phyloP scores from a whole-genome alignment of 1,140 invertebrate genomes.

The Antheraea mylitta region DNA sequence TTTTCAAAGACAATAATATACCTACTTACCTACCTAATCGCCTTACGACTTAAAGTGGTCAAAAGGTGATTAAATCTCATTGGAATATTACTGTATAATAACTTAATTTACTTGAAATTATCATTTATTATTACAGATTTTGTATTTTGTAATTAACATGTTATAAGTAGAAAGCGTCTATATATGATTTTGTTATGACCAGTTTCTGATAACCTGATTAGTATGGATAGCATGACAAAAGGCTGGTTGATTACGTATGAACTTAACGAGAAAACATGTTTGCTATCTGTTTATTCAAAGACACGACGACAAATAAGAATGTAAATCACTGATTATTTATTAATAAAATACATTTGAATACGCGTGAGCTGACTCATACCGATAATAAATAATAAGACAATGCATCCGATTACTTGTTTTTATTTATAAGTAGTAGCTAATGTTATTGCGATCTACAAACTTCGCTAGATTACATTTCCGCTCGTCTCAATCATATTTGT shows the following conservation, averaged over 20 bases:
- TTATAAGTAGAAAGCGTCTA: too few species aligned
- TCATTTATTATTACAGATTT: too few species aligned
- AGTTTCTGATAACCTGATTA: not conserved
- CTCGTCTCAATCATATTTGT: too few species aligned
- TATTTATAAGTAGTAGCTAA: not conserved
- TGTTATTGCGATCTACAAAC: not conserved
- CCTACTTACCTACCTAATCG: too few species aligned
- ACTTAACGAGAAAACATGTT: not conserved
- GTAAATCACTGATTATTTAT: not conserved
- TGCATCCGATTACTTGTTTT: not conserved
- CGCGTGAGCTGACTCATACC: not conserved
- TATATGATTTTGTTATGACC: not conserved
- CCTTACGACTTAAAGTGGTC: too few species aligned
- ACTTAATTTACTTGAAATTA: too few species aligned
- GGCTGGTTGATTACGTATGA: not conserved
- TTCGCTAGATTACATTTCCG: too few species aligned
- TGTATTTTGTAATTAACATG: too few species aligned
- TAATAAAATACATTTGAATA: not conserved
- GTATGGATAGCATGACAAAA: not conserved
- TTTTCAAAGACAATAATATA: too few species aligned
- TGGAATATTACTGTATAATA: too few species aligned
- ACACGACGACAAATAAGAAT: not conserved
- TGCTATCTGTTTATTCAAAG: not conserved
- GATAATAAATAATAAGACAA: not conserved
- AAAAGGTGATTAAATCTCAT: too few species aligned